phyloP scores from a whole-genome alignment of 2,888 invertebrate species.

The Andrena camellia region DNA sequence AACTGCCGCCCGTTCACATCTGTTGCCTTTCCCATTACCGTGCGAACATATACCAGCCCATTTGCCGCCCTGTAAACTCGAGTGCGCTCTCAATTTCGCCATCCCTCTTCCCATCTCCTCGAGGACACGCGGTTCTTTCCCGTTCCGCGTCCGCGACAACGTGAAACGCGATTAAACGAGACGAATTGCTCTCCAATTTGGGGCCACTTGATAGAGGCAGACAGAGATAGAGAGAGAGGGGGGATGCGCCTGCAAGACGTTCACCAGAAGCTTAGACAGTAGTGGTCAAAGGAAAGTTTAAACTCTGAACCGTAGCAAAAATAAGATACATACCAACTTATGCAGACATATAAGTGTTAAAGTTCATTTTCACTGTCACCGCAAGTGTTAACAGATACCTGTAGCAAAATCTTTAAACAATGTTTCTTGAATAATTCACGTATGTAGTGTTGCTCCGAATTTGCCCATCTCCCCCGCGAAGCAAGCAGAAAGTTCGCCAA shows the following conservation, averaged over 20 bases:
- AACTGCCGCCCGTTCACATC: conserved; percentile 60
- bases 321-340: too few species aligned
- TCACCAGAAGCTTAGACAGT: too few species aligned
- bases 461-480: not conserved
- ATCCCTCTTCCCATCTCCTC: conserved; percentile 33
- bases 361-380: too few species aligned
- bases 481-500: not conserved
- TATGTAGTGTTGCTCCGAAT: conserved; percentile 28
- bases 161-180: conserved; percentile 40
- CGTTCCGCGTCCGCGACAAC: conserved; percentile 3
- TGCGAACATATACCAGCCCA: conserved; percentile 53
- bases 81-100: conserved; percentile 49
- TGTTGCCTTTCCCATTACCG: conserved; percentile 63
- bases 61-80: conserved; percentile 62
- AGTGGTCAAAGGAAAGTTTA: not conserved
- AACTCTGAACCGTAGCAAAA: too few species aligned
- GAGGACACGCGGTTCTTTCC: not conserved
- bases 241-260: too few species aligned
- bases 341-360: not conserved
- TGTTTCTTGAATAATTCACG: conserved; percentile 29
- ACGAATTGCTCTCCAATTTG: conserved; percentile 42
- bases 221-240: not conserved
- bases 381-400: too few species aligned
- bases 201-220: not conserved
- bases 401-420: conserved; percentile 20